phyloP scores from a whole-genome alignment of 2,888 invertebrate species.

The Cephus spinipes region DNA sequence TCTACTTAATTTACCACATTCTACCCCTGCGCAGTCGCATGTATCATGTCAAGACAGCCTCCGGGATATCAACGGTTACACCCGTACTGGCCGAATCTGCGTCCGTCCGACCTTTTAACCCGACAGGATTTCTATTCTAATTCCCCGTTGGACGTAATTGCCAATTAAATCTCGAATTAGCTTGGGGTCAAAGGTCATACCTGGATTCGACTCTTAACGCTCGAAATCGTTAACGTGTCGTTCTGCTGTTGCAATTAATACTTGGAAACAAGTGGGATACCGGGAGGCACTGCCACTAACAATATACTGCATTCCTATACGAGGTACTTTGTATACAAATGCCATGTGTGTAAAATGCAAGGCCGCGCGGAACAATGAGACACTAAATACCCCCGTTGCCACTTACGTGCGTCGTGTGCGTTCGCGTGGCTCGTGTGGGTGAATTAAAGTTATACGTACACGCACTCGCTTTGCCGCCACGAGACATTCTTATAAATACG shows the following conservation, averaged over 20 bases:
- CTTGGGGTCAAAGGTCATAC: background rate
- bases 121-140: background rate
- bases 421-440: background rate
- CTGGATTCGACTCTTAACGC: background rate
- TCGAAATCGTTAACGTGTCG: background rate
- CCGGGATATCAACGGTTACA: background rate
- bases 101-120: background rate
- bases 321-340: background rate
- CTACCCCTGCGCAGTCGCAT: background rate
- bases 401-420: background rate
- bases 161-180: background rate
- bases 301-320: background rate
- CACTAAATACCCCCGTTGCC: slow-evolving; percentile 7
- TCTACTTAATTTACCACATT: background rate
- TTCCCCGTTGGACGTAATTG: background rate
- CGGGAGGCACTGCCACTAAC: background rate
- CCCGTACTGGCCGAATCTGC: background rate
- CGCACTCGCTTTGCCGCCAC: background rate
- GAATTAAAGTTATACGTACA: background rate
- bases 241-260: background rate
- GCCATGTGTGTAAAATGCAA: slow-evolving; percentile 9
- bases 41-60: background rate
- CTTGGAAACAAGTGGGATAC: background rate
- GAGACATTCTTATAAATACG: background rate
- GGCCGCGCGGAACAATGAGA: slow-evolving; percentile 10